phyloP scores from a whole-genome alignment of 2,888 invertebrate species.

The Vanessa cardui region DNA sequence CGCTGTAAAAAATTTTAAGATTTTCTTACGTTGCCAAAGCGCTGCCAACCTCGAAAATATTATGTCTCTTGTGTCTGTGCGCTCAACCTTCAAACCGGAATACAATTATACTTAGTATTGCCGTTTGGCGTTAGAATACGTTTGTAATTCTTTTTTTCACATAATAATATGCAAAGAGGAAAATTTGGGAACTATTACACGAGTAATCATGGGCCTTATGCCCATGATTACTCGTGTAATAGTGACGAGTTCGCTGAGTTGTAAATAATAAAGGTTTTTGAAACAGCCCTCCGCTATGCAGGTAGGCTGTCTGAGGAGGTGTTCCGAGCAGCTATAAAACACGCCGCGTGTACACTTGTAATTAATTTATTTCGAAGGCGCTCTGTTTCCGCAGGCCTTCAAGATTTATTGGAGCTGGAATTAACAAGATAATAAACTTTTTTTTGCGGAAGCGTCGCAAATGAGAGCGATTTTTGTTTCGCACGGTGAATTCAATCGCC shows the following conservation, averaged over 20 bases:
- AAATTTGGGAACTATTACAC: no score
- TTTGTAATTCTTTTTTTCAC: no score
- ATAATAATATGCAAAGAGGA: background rate
- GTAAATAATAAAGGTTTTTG: constrained; percentile 40
- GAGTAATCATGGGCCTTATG: no score
- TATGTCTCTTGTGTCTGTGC: no score
- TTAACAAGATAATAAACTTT: constrained; percentile 40
- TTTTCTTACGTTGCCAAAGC: no score
- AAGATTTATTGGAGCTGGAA: constrained; percentile 41
- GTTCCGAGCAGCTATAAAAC: constrained; percentile 19
- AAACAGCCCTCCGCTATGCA: constrained; percentile 38
- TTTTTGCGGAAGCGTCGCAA: constrained; percentile 6
- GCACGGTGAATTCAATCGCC: background rate
- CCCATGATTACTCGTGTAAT: background rate
- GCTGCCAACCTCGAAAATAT: no score
- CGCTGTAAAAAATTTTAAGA: no score
- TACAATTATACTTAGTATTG: no score
- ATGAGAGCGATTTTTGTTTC: background rate
- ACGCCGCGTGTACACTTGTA: constrained; percentile 31
- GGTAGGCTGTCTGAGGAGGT: constrained; percentile 13
- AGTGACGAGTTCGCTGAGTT: constrained; percentile 1
- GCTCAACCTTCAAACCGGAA: no score
- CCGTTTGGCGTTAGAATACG: no score
- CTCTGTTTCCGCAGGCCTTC: constrained; percentile 28
- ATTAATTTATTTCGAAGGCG: constrained; percentile 41